Evolutionary conservation across 2,797 vertebrate genomes (phyloP).

Genomic region (Holocentrus rufus): DNA sequence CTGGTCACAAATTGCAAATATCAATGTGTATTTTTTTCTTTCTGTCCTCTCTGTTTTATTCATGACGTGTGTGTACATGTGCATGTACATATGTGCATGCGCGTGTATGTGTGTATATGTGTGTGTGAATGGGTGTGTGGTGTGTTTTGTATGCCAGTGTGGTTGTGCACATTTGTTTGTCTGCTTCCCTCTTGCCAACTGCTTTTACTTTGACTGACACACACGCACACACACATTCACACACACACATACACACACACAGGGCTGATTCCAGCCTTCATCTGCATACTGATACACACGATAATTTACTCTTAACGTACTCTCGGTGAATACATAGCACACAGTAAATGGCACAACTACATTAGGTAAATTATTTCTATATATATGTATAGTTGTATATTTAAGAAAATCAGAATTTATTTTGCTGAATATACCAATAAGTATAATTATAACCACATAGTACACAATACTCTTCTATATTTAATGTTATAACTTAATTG

Average conservation of each 20-base stretch:
- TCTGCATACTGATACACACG: constrained; percentile 49
- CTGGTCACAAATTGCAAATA: constrained; percentile 6
- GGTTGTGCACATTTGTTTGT: too few relatives aligned
- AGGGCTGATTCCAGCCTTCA: constrained; percentile 58
- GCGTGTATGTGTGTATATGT: constrained; percentile 35
- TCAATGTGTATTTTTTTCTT: constrained; percentile 21
- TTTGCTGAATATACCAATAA: constrained; percentile 61
- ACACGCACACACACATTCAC: neutral
- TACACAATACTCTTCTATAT: constrained; percentile 55
- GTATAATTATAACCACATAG: constrained; percentile 54
- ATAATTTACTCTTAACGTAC: constrained; percentile 44
- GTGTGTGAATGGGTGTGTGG: constrained; percentile 22
- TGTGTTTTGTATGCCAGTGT: too few relatives aligned
- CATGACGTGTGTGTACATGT: constrained; percentile 38
- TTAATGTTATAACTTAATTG: constrained; percentile 46
- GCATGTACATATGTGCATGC: constrained; percentile 12
- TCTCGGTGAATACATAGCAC: constrained; percentile 48
- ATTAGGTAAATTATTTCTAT: constrained; percentile 50
- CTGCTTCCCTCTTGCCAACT: constrained; percentile 40
- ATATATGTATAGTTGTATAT: constrained; percentile 23
- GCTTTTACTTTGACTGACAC: constrained; percentile 64
- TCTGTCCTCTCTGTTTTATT: constrained; percentile 29
- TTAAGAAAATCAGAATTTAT: constrained; percentile 57
- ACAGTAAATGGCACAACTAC: constrained; percentile 21
- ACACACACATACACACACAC: constrained; percentile 2